phyloP scores from a whole-genome alignment of 2,888 invertebrate genomes.

The Pandemis cinnamomeana region DNA sequence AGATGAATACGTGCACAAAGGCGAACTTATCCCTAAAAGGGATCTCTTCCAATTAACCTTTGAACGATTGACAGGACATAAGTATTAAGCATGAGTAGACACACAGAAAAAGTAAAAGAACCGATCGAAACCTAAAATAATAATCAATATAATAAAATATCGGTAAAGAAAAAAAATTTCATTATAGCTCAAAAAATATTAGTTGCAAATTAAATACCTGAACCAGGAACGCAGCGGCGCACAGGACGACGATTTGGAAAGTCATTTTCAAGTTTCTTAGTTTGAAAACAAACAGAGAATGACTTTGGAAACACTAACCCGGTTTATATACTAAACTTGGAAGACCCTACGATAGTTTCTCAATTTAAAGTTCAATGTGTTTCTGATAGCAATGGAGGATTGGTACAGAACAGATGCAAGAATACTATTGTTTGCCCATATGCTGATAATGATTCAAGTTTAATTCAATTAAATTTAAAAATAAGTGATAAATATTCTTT shows the following conservation, averaged over 20 bases:
- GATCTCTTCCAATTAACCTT: too few relatives aligned
- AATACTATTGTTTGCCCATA: background rate
- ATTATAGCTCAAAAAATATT: too few relatives aligned
- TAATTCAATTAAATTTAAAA: background rate
- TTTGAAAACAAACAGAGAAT: background rate
- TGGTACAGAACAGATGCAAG: background rate
- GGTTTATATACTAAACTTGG: constrained; percentile 18
- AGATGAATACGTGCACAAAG: too few relatives aligned
- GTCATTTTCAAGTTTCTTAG: constrained; percentile 10
- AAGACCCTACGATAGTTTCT: background rate
- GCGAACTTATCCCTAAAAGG: too few relatives aligned
- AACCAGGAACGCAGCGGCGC: constrained; percentile 21
- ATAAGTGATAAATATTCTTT: background rate
- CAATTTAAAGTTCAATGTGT: background rate
- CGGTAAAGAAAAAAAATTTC: too few relatives aligned
- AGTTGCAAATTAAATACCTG: constrained; percentile 18
- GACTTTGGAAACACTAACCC: background rate
- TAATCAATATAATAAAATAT: too few relatives aligned
- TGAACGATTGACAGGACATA: too few relatives aligned
- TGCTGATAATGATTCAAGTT: background rate
- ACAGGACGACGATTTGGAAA: constrained; percentile 16
- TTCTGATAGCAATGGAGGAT: background rate
- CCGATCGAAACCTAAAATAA: too few relatives aligned
- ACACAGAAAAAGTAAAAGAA: too few relatives aligned
- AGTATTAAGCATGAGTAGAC: too few relatives aligned